These are phyloP conservation scores for Solen grandis DNA, from an alignment of 1,140 invertebrate species.

Conservation along the genomic window DNA sequence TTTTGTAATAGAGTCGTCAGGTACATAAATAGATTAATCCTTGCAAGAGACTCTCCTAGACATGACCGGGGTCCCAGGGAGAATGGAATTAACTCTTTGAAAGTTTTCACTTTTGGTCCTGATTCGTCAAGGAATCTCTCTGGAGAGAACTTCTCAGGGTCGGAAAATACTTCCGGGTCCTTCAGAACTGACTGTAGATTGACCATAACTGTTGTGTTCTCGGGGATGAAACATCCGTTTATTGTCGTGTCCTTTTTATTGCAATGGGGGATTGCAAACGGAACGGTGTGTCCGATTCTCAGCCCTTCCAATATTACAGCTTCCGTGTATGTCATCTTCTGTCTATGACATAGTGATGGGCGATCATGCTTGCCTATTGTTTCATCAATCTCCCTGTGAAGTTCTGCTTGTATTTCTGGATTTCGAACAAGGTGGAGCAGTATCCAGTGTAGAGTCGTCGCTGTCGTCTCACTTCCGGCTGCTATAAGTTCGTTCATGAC, in stretches of 20 bases:
- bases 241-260: slow-evolving; percentile 58
- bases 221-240: slow-evolving; percentile 70
- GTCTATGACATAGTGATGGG: not conserved
- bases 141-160: slow-evolving; percentile 86
- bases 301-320: slow-evolving; percentile 20
- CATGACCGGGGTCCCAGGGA: too few relatives aligned
- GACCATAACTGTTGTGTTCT: slow-evolving; percentile 65
- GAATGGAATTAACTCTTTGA: slow-evolving; percentile 49
- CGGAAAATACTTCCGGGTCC: slow-evolving; percentile 82
- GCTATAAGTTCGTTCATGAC: too few relatives aligned
- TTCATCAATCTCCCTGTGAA: slow-evolving; percentile 27
- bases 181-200: slow-evolving; percentile 69
- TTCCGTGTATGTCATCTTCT: not conserved
- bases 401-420: slow-evolving; percentile 58
- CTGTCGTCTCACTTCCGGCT: too few relatives aligned
- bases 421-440: slow-evolving; percentile 67
- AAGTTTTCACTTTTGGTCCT: not conserved
- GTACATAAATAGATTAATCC: too few relatives aligned
- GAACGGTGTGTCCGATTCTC: slow-evolving; percentile 86
- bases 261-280: slow-evolving; percentile 75
- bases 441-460: slow-evolving; percentile 62
- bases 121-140: slow-evolving; percentile 82
- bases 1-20: too few relatives aligned
- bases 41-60: too few relatives aligned
- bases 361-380: slow-evolving; percentile 14